These are phyloP conservation scores for Atherinomorus stipes DNA, from an alignment of 2,113 vertebrate genomes.

Conservation along the genomic window DNA sequence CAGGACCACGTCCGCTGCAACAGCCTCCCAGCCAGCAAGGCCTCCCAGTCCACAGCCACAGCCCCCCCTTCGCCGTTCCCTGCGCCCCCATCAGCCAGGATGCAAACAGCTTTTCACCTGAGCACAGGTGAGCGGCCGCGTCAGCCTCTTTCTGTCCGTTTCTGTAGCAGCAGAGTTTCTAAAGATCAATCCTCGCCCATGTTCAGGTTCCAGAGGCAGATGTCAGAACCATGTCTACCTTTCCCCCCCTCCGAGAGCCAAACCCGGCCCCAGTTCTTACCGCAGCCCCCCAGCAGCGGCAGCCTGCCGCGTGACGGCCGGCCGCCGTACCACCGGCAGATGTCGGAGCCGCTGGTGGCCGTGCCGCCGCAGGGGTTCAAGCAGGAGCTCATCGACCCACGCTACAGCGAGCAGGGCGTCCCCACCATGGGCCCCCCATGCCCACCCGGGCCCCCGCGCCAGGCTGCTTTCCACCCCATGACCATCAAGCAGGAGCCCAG, in stretches of 20 bases:
- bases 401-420: slow-evolving; percentile 89
- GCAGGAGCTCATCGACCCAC: slow-evolving; percentile 92
- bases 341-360: slow-evolving; percentile 92
- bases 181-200: neutral
- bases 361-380: slow-evolving; percentile 92
- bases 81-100: slow-evolving; percentile 88
- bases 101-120: slow-evolving; percentile 86
- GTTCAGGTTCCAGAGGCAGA: slow-evolving; percentile 93
- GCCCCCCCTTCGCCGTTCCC: slow-evolving; percentile 89
- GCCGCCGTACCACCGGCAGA: slow-evolving; percentile 92
- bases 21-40: slow-evolving; percentile 72
- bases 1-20: slow-evolving; percentile 62
- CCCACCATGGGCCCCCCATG: slow-evolving; percentile 79
- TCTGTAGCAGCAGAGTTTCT: neutral
- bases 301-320: slow-evolving; percentile 84
- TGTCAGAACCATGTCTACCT: slow-evolving; percentile 91
- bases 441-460: slow-evolving; percentile 31
- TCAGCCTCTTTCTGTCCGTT: slow-evolving; percentile 36
- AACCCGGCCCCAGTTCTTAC: slow-evolving; percentile 84
- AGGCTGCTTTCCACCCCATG: slow-evolving; percentile 88
- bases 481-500: slow-evolving; percentile 96
- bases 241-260: slow-evolving; percentile 78
- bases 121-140: slow-evolving; percentile 89
- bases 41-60: slow-evolving; percentile 78
- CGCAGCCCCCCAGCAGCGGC: slow-evolving; percentile 76